Conservation (phyloP, 2,113 vertebrate species). For the Mirounga angustirostris region DNA sequence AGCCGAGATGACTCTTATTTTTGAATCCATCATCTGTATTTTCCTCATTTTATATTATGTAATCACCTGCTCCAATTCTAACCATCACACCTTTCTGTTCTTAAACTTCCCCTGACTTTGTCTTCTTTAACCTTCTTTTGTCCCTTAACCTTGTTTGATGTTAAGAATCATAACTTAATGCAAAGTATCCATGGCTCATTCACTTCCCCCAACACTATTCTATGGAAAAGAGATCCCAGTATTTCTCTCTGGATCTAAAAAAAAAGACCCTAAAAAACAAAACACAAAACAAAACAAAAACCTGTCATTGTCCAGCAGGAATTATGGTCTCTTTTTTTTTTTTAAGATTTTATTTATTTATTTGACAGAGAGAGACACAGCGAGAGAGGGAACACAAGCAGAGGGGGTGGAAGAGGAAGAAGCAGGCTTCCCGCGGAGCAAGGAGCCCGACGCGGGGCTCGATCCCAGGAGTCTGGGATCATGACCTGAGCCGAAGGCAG, state of each 20-base stretch:
- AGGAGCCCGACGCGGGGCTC: too few relatives aligned
- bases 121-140: not conserved
- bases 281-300: not conserved
- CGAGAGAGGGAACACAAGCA: too few relatives aligned
- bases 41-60: not conserved
- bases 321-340: not conserved
- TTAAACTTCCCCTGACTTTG: not conserved
- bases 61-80: not conserved
- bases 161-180: not conserved
- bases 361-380: too few relatives aligned
- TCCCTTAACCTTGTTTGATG: not conserved
- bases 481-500: too few relatives aligned
- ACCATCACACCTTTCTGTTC: not conserved
- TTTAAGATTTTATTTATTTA: too few relatives aligned
- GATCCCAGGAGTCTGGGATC: too few relatives aligned
- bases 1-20: not conserved
- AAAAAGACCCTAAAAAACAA: not conserved
- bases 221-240: not conserved
- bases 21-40: not conserved
- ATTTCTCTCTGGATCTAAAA: not conserved
- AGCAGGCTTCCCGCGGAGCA: too few relatives aligned
- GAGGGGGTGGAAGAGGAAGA: too few relatives aligned
- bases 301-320: not conserved
- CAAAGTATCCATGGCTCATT: not conserved
- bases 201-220: not conserved